These are phyloP conservation scores for Caenorhabditis latens DNA, from an alignment of 1,140 invertebrate genomes.

Conservation along the genomic window DNA sequence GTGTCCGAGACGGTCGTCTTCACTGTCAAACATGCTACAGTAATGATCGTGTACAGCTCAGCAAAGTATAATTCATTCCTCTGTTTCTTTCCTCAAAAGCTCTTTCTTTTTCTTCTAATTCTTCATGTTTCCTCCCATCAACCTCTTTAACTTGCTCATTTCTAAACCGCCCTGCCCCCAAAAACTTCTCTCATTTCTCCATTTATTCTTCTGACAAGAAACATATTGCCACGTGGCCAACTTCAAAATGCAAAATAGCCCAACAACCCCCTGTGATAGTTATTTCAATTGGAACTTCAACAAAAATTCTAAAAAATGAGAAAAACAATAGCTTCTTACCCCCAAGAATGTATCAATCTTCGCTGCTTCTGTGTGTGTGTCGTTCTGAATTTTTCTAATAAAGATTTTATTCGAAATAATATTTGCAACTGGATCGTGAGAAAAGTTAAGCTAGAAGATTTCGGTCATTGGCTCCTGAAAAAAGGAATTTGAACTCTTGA, in stretches of 20 bases:
- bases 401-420: not conserved
- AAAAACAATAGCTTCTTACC: not conserved
- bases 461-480: too few relatives aligned
- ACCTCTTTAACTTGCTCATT: conserved; percentile 39
- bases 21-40: conserved; percentile 98
- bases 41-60: conserved; percentile 83
- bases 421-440: too few relatives aligned
- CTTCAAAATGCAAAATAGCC: conserved; percentile 18
- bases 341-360: not conserved
- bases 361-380: conserved; percentile 6
- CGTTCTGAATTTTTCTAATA: not conserved
- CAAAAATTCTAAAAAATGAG: not conserved
- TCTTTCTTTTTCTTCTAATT: not conserved
- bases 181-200: not conserved
- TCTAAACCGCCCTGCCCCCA: conserved; percentile 23
- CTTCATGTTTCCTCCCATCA: not conserved
- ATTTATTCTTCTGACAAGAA: not conserved
- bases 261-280: conserved; percentile 34
- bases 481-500: too few relatives aligned
- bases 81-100: not conserved
- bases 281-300: not conserved
- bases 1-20: conserved; percentile 90
- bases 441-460: too few relatives aligned
- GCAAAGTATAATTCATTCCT: conserved; percentile 80
- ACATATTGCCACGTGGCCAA: conserved; percentile 16